Percentiles rank a stretch among this genome's conserved stretches.
Evolutionary conservation across 2,113 vertebrate genomes (phyloP).

Genomic region (Chiloscyllium plagiosum): DNA sequence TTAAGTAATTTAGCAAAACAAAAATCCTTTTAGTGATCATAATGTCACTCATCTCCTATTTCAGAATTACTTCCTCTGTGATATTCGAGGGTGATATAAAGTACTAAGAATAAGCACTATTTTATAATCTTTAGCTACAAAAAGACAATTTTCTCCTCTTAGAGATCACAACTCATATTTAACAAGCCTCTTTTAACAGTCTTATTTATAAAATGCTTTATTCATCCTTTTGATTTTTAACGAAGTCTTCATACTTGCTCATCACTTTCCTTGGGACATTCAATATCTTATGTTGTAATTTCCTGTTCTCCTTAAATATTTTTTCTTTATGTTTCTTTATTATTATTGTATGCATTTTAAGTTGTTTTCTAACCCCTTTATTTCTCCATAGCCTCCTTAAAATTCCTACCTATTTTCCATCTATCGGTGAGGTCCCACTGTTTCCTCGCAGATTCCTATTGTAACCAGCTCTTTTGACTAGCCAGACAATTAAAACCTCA

Average conservation of each 20-base stretch:
- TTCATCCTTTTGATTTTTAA: neutral
- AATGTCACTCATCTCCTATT: neutral
- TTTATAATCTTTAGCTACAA: neutral
- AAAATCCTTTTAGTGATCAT: neutral
- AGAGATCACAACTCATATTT: neutral
- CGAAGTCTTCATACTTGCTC: neutral
- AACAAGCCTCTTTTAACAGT: neutral
- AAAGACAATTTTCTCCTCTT: neutral
- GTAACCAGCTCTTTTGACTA: neutral
- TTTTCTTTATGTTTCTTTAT: neutral
- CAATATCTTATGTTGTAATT: neutral
- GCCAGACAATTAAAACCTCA: neutral
- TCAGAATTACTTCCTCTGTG: neutral
- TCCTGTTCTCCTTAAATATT: too few relatives aligned
- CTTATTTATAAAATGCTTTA: neutral
- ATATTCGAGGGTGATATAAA: neutral
- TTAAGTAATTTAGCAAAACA: neutral
- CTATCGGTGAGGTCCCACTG: neutral
- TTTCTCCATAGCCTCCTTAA: neutral
- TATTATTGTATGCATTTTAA: neutral
- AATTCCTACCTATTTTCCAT: neutral
- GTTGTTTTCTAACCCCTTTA: neutral
- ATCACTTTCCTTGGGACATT: neutral
- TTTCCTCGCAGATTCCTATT: neutral
- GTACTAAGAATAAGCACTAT: neutral